A percentile compares a stretch with the other conserved stretches of the same genome.
These are phyloP conservation scores for Pachyrhynchus sulphureomaculatus DNA, from an alignment of 1,140 invertebrate genomes.

Conservation along the genomic window DNA sequence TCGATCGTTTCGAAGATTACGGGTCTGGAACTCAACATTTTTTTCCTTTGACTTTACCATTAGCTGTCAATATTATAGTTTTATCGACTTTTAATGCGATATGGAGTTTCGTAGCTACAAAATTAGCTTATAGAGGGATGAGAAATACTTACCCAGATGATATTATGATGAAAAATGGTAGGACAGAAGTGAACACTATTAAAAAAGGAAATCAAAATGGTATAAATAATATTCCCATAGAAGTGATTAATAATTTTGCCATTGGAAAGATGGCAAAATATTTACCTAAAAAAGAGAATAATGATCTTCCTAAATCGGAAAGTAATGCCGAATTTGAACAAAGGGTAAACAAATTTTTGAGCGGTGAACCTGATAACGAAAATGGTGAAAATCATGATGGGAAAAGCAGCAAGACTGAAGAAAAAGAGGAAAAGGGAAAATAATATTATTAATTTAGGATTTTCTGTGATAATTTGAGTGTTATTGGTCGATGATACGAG, in stretches of 20 bases:
- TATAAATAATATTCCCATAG: conserved; percentile 47
- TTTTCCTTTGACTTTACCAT: conserved; percentile 32
- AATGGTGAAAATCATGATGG: neutral
- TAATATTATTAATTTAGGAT: too few species aligned
- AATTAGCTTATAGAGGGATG: conserved; percentile 63
- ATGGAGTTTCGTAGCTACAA: conserved; percentile 62
- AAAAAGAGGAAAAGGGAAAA: too few species aligned
- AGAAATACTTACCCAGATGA: conserved; percentile 60
- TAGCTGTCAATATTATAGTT: conserved; percentile 62
- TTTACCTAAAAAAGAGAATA: conserved; percentile 56
- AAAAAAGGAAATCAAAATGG: conserved; percentile 52
- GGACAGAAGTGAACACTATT: conserved; percentile 54
- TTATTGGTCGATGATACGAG: too few species aligned
- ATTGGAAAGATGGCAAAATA: conserved; percentile 53
- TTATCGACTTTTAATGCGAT: conserved; percentile 59
- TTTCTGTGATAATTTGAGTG: too few species aligned
- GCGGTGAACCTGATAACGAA: neutral
- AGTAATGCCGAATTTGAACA: conserved; percentile 46
- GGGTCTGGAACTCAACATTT: neutral
- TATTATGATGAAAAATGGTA: conserved; percentile 42
- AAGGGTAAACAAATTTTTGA: conserved; percentile 44
- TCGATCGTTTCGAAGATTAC: conserved; percentile 14
- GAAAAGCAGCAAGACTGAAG: neutral
- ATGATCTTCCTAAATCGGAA: conserved; percentile 55
- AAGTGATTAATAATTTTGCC: conserved; percentile 51